Percentiles rank a stretch among this genome's conserved stretches.
phyloP scores from a whole-genome alignment of 2,888 invertebrate genomes.

The Campoplex nolae region DNA sequence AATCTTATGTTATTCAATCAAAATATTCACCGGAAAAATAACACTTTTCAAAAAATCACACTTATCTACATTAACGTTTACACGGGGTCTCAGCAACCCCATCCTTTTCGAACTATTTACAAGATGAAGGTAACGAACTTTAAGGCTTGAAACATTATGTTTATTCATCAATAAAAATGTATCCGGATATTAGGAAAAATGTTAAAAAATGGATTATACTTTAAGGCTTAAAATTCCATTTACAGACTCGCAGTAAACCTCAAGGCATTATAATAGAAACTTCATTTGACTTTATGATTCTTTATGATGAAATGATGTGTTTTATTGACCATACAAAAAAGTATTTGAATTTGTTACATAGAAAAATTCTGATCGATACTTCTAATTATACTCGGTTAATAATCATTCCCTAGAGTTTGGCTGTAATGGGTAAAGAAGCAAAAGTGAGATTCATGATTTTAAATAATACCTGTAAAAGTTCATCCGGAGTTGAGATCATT shows the following conservation, averaged over 20 bases:
- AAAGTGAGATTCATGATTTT: not conserved
- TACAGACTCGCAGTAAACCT: too few species aligned
- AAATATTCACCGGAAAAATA: not conserved
- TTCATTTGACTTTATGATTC: not conserved
- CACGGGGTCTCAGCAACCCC: not conserved
- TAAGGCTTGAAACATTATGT: not conserved
- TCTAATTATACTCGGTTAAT: too few species aligned
- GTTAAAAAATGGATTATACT: too few species aligned
- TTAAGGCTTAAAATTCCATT: too few species aligned
- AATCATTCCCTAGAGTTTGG: not conserved
- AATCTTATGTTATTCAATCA: not conserved
- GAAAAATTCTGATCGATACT: too few species aligned
- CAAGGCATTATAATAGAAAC: too few species aligned
- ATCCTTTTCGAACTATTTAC: not conserved
- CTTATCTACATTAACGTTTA: not conserved
- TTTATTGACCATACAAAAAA: too few species aligned
- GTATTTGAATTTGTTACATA: too few species aligned
- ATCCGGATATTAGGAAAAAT: too few species aligned
- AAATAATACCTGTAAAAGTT: slow-evolving; percentile 92
- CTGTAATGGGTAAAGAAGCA: not conserved
- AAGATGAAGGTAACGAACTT: not conserved
- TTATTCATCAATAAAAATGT: not conserved
- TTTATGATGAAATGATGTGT: too few species aligned
- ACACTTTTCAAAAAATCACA: not conserved
- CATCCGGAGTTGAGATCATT: slow-evolving; percentile 99